Base-by-base conservation (phyloP, 2,888 invertebrate genomes). In the Herminia tarsipennalis region DNA sequence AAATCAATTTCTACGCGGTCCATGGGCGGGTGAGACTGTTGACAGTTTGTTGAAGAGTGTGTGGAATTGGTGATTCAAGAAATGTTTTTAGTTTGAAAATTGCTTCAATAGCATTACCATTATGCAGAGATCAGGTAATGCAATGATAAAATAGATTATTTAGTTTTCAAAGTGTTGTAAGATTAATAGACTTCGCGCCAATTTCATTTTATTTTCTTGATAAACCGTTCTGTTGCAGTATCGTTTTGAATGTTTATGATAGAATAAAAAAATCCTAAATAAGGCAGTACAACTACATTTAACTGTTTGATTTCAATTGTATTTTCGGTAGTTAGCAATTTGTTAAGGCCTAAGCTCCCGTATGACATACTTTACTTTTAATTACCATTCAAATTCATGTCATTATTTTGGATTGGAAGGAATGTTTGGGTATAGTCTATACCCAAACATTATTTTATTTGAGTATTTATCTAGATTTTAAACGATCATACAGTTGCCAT, bases 111-210 rank as follows among this genome's bases (percentile, higher is more conserved):
- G 68, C 59, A 71, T 66, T 76, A 67, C 64, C 79, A 88, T 56
- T 72, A 89, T 89, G 89, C 89, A 89, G 84, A 87, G 90, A 88
- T 90, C 90, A 84, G 89, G 89, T 89, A 87, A 78, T 47, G 52
- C 45, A 30, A 40, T 58, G 17, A 17, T 49, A 36, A 37, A 38
- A 57, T 46, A 40, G 67, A 41, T 36, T 24, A 28, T 28, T 0
- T 28, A 12, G 32, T 32, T 24, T 14, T 12, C 6, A 14, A 2
- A 44, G 21, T 38, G 14, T 10, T 3, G 13, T 21, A 39, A 35
- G 22, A 17, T 9, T 20, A 30, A 14, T 16, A 42, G 43, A 61
- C 62, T 70, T 84, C 81, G 65, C 65, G 65, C 66, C 65, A 66
- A 57, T 49, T 52, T 55, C 24, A 32, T 53, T 8, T 18, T 32